phyloP scores from a whole-genome alignment of 2,797 vertebrate species.

The Xenops minutus region DNA sequence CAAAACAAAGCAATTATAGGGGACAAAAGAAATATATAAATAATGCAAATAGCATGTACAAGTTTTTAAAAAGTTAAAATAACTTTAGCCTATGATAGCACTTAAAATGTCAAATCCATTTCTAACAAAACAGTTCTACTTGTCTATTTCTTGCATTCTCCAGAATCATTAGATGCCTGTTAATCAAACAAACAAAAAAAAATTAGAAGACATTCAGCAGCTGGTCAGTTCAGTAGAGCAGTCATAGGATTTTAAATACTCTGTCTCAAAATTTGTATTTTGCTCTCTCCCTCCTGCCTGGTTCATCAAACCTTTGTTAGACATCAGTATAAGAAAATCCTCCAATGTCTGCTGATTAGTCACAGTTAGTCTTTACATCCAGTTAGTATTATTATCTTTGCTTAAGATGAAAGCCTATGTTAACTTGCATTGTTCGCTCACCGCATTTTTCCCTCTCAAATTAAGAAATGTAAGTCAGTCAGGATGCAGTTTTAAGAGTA shows the following conservation, averaged over 20 bases:
- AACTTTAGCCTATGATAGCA: neutral
- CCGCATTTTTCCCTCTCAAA: neutral
- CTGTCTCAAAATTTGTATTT: neutral
- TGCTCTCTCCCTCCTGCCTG: neutral
- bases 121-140: neutral
- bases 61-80: neutral
- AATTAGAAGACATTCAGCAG: neutral
- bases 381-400: neutral
- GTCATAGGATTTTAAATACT: neutral
- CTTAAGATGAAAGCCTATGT: neutral
- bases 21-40: neutral
- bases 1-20: neutral
- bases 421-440: neutral
- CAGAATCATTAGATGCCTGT: neutral
- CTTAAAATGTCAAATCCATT: neutral
- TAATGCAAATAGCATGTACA: neutral
- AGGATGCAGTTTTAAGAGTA: neutral
- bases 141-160: neutral
- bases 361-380: neutral
- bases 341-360: neutral
- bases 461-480: neutral
- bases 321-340: neutral
- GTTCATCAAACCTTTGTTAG: neutral
- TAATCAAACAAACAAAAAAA: neutral
- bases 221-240: neutral